Percentiles rank a stretch among this genome's conserved stretches.
Conservation (phyloP, 2,888 invertebrate species). For the Acanthoscelides obtectus region DNA sequence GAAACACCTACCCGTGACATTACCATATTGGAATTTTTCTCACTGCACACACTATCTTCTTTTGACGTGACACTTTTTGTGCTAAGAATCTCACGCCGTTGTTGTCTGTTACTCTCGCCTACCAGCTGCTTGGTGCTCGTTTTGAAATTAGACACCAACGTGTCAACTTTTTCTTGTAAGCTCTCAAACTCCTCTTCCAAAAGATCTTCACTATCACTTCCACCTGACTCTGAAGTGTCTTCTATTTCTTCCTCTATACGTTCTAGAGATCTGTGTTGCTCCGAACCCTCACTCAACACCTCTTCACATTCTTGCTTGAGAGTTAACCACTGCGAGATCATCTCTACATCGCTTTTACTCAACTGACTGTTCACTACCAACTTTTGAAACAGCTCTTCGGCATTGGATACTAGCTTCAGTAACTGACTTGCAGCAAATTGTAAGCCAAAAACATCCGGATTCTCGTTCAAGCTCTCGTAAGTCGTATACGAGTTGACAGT, state of each 20-base stretch:
- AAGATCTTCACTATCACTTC: conserved; percentile 33
- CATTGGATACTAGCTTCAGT: conserved; percentile 77
- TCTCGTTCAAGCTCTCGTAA: conserved; percentile 34
- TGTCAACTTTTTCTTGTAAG: conserved; percentile 66
- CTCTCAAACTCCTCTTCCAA: conserved; percentile 61
- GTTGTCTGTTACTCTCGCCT: conserved; percentile 38
- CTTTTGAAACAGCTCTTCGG: conserved; percentile 77
- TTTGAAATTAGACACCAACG: conserved; percentile 67
- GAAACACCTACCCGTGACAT: not conserved
- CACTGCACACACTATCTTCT: not conserved
- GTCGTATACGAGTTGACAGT: conserved; percentile 61
- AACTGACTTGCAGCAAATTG: conserved; percentile 81
- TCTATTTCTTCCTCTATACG: conserved; percentile 52
- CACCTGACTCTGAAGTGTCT: conserved; percentile 30
- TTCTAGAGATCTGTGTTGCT: conserved; percentile 51
- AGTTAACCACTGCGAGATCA: conserved; percentile 78
- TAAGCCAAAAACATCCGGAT: conserved; percentile 59
- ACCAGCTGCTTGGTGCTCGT: conserved; percentile 65
- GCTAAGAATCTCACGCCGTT: not conserved
- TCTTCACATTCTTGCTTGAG: conserved; percentile 85
- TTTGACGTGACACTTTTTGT: not conserved
- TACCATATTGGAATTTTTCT: not conserved
- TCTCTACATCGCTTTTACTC: conserved; percentile 67
- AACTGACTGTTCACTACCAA: conserved; percentile 66
- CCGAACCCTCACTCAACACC: conserved; percentile 60